Percentiles rank a stretch among this genome's conserved stretches.
These are phyloP conservation scores for Asarcornis scutulata DNA, from an alignment of 2,113 vertebrate genomes.

Conservation along the genomic window DNA sequence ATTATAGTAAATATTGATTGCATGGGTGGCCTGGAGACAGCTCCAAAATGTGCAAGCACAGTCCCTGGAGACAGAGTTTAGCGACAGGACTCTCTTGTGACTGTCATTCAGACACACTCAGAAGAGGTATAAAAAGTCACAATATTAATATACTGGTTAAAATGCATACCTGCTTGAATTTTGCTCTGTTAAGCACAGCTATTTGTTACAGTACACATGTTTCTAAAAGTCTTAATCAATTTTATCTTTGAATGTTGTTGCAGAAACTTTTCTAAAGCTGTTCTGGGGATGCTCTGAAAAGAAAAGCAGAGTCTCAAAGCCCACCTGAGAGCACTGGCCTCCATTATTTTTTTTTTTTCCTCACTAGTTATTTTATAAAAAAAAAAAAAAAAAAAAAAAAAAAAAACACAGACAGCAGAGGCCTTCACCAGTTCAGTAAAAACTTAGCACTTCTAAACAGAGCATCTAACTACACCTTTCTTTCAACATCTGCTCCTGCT, in stretches of 20 bases:
- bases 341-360: background rate
- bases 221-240: background rate
- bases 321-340: background rate
- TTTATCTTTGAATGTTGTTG: background rate
- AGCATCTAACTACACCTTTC: accelerated
- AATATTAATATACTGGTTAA: background rate
- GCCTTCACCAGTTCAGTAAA: background rate
- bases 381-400: background rate
- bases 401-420: background rate
- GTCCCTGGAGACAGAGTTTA: background rate
- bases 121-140: background rate
- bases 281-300: background rate
- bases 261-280: background rate
- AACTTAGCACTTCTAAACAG: background rate
- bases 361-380: background rate
- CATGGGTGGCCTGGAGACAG: background rate
- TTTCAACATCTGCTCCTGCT: background rate
- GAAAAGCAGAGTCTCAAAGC: background rate
- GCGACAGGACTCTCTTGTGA: background rate
- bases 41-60: background rate
- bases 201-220: background rate
- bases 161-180: constrained; percentile 13
- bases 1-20: constrained; percentile 3
- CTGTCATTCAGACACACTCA: background rate
- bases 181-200: background rate